Base-by-base conservation (phyloP, 2,797 vertebrate genomes). In the Centroberyx gerrardi region DNA sequence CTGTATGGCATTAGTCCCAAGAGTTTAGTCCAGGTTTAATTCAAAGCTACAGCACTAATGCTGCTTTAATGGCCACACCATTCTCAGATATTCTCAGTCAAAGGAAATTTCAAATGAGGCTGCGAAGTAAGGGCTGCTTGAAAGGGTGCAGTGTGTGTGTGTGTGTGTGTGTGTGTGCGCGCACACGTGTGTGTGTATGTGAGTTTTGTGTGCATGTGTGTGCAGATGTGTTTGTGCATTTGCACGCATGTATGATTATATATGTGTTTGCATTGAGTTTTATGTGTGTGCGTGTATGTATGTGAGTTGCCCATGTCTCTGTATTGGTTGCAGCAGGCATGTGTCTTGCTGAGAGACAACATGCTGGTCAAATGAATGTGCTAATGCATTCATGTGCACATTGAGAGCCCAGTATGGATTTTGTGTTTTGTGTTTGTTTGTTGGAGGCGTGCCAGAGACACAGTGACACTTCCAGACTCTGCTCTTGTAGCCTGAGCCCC, bases 11-110 rank as follows among this genome's bases (percentile, higher is more conserved):
- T 93, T 86, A 84, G 91, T 94, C 96, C 83, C 95, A 82, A 87
- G 95, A 94, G 96, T 96, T 96, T 95, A 93, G 94, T 71, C 81
- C 91, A 94, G 94, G 95, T 95, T 95, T 97, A 95, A 97, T 97
- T 98, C 96, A 96, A 96, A 96, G 94, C 90, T 93, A 92, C 93
- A 83, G 83, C 88, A 90, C 89, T 94, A 93, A 93, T 95, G 94
- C 94, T 87, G 93, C 94, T 96, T 96, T 97, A 97, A 96, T 96
- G 96, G 94, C 88, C 64, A 80, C 90, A 81, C 88, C 76, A 84
- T 93, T 90, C 93, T 97, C 94, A 95, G 95, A 97, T 96, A 96
- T 96, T 96, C 95, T 93, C 91, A 88, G 93, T 96, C 95, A 96
- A 95, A 95, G 92, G 87, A 96, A 93, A 94, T 95, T 94, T 93